These are phyloP conservation scores for Limnothrissa miodon DNA, from an alignment of 2,113 vertebrate genomes.

Conservation along the genomic window DNA sequence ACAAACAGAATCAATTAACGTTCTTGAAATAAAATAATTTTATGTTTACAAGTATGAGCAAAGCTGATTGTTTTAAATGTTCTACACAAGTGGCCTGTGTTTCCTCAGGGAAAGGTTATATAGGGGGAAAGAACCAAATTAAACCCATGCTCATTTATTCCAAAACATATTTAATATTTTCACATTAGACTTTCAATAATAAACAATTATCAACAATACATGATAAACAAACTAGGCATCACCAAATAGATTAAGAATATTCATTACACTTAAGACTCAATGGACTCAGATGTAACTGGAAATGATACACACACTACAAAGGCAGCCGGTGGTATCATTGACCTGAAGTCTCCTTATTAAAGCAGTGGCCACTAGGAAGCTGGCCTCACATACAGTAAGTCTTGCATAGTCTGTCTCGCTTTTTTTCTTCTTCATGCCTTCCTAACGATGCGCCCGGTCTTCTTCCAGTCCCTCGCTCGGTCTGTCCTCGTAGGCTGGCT, in stretches of 20 bases:
- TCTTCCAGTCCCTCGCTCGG: conserved; percentile 70
- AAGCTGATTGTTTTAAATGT: background rate
- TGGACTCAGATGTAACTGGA: background rate
- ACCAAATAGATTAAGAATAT: background rate
- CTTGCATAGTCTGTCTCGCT: background rate
- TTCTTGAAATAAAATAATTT: no score
- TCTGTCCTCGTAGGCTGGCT: conserved; percentile 59
- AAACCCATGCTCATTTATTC: background rate
- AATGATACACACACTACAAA: conserved; percentile 14
- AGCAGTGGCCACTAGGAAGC: background rate
- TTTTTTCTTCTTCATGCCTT: conserved; percentile 64
- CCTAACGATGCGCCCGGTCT: conserved; percentile 76
- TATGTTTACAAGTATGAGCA: background rate
- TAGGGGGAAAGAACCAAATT: background rate
- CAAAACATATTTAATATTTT: background rate
- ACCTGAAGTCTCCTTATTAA: background rate
- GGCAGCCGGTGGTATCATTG: conserved; percentile 27
- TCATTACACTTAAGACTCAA: background rate
- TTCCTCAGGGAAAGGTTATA: background rate
- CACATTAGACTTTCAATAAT: background rate
- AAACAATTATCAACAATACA: background rate
- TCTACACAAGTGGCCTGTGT: background rate
- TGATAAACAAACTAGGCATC: background rate
- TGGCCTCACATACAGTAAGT: background rate
- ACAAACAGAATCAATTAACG: background rate